Percentiles rank a stretch among this genome's conserved stretches.
These are phyloP conservation scores for Cricetomys ansorgei DNA, from an alignment of 2,113 vertebrate genomes.

Conservation along the genomic window DNA sequence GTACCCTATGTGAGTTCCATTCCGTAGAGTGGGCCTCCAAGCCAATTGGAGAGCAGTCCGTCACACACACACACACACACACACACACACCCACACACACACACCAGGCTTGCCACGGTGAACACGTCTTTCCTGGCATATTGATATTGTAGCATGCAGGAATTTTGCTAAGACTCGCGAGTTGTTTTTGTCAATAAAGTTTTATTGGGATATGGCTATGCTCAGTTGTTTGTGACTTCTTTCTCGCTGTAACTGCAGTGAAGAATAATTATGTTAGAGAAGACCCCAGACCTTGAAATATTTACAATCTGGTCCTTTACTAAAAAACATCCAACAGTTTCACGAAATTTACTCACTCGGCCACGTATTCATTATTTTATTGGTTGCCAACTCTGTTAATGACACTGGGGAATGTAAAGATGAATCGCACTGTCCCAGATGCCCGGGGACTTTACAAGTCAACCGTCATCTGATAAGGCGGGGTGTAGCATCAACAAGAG, in stretches of 20 bases:
- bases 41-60: not conserved
- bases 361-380: not conserved
- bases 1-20: not conserved
- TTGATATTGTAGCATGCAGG: not conserved
- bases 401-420: not conserved
- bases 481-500: not conserved
- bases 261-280: not conserved
- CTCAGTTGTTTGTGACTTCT: not conserved
- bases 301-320: not conserved
- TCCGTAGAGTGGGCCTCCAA: not conserved
- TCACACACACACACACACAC: not conserved
- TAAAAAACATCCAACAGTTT: not conserved
- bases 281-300: not conserved
- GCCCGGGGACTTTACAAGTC: not conserved
- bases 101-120: not conserved
- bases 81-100: too few species aligned
- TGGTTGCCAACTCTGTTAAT: not conserved
- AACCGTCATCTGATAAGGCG: not conserved
- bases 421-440: not conserved
- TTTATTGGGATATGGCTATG: slow-evolving; percentile 45
- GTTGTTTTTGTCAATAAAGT: slow-evolving; percentile 48
- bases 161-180: not conserved
- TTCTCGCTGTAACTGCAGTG: not conserved
- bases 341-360: not conserved
- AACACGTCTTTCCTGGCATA: not conserved